These are phyloP conservation scores for Aphodius sticticus DNA, from an alignment of 2,888 invertebrate species.

Conservation along the genomic window DNA sequence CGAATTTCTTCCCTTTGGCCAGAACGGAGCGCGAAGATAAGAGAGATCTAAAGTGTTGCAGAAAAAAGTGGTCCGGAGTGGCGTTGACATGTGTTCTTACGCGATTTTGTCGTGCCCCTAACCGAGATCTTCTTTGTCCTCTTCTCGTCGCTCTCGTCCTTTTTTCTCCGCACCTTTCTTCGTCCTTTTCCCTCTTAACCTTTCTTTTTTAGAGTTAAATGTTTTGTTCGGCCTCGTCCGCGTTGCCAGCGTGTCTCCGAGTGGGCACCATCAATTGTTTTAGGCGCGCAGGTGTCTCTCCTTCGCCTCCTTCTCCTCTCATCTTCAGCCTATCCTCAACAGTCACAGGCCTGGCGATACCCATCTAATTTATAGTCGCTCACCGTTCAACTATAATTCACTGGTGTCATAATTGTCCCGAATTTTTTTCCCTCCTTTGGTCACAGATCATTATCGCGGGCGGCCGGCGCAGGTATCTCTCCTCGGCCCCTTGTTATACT, in stretches of 20 bases:
- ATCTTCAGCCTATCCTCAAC: slow-evolving; percentile 7
- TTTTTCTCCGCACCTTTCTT: neutral
- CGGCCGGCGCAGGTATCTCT: neutral
- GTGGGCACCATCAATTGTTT: slow-evolving; percentile 55
- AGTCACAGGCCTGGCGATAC: slow-evolving; percentile 13
- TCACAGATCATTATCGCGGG: slow-evolving; percentile 4
- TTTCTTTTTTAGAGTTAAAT: neutral
- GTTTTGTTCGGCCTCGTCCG: slow-evolving; percentile 8
- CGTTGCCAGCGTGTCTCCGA: slow-evolving; percentile 6
- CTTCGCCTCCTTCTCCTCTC: neutral
- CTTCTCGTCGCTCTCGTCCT: neutral
- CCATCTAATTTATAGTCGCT: slow-evolving; percentile 20
- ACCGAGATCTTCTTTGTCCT: slow-evolving; percentile 4
- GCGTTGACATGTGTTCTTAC: slow-evolving; percentile 4
- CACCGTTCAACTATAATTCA: slow-evolving; percentile 15
- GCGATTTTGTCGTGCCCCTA: slow-evolving; percentile 4
- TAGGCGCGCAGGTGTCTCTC: slow-evolving; percentile 53
- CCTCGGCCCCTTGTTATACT: neutral
- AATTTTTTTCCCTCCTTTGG: slow-evolving; percentile 13
- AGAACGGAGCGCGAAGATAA: neutral
- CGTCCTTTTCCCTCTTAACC: neutral
- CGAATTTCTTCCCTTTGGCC: neutral
- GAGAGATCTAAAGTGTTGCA: slow-evolving; percentile 4
- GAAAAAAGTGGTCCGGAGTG: neutral
- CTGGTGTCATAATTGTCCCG: slow-evolving; percentile 16